These are phyloP conservation scores for Tipula lateralis DNA, from an alignment of 2,888 invertebrate genomes.

Conservation along the genomic window DNA sequence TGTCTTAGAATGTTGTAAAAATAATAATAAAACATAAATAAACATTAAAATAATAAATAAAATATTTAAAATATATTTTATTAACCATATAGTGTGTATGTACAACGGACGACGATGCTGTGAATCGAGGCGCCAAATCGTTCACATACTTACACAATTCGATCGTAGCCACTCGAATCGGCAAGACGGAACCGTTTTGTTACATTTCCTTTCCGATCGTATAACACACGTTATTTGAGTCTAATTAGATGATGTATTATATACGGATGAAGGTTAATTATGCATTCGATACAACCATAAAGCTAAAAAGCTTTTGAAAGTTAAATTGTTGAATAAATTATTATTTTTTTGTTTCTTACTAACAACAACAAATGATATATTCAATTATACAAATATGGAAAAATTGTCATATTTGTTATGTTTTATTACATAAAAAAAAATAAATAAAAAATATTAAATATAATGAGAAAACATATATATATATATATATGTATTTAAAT, in stretches of 20 bases:
- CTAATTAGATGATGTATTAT: background rate
- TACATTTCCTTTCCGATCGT: background rate
- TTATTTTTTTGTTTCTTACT: background rate
- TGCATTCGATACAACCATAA: no score
- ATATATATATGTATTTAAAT: background rate
- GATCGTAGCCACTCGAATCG: background rate
- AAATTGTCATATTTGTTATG: slow-evolving; percentile 24
- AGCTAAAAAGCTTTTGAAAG: background rate
- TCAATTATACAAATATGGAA: slow-evolving; percentile 3
- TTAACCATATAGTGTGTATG: no score
- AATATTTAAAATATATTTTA: background rate
- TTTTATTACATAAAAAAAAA: background rate
- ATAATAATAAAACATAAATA: slow-evolving; percentile 15
- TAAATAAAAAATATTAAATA: background rate
- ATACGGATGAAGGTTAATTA: slow-evolving; percentile 2
- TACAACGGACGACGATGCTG: background rate
- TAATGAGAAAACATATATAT: slow-evolving; percentile 24
- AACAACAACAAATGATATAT: background rate
- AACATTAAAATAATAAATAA: slow-evolving; percentile 13
- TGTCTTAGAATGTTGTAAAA: slow-evolving; percentile 24
- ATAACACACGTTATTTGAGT: background rate
- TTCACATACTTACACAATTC: background rate
- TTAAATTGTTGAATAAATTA: background rate
- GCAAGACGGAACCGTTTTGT: background rate
- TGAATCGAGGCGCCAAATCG: background rate